Evolutionary conservation across 2,888 invertebrate species (phyloP), one percentile per base, ranked within the genome.

Genomic region (Pherbina coryleti): DNA sequence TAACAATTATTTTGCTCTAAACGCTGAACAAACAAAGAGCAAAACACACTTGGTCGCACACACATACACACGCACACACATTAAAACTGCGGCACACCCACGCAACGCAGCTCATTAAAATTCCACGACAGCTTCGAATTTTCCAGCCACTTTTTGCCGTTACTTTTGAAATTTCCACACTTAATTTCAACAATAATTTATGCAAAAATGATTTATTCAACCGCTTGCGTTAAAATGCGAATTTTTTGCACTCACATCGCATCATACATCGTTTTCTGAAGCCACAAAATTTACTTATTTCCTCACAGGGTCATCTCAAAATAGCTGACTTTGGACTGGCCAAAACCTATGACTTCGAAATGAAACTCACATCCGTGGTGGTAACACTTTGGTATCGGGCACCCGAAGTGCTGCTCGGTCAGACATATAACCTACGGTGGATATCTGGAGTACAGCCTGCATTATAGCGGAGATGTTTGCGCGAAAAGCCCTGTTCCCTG

Each of bases 251-350:
- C 89, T 94, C 95, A 17, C 96, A 98, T 89, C 93, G 98, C 71
- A 97, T 99, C 79, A 94, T 99, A 31, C 99, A 99, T 89, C 92
- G 99, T 4, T 99, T 99, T 90, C 91, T 99, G 82, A 98, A 98
- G 87, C 98, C 98, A 0, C 98, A 98, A 90, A 99, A 99, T 91
- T 92, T 99, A 75, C 91, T 99, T 71, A 95, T 99, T 49, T 97
- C 97, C 0, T 91, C 92, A 14, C 90, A 92, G 22, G 95, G 95
- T 0, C 91, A 93, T 77, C 92, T 96, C 25, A 96, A 98, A 90
- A 92, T 99, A 0, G 98, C 98, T 0, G 99, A 99, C 91, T 99
- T 99, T 88, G 99, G 99, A 0, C 91, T 99, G 60, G 98, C 99
- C 1, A 96, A 98, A 90, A 96, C 97, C 0, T 98, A 98, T 85